Percentiles rank a stretch among this genome's conserved stretches.
Evolutionary conservation across 2,113 vertebrate genomes (phyloP).

Genomic region (Bubo blakistoni): DNA sequence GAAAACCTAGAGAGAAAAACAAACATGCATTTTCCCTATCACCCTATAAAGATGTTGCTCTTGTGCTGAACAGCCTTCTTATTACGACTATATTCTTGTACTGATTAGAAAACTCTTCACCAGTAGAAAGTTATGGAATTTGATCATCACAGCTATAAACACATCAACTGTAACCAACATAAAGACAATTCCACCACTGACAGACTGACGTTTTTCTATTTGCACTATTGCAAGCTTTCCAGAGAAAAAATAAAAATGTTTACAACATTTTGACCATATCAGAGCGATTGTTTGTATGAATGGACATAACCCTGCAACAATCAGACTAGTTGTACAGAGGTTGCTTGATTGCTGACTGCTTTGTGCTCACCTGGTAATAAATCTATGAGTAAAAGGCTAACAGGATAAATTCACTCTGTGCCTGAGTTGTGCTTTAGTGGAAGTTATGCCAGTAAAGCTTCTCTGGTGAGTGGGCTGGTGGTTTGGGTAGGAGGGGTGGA

Average conservation of each 20-base stretch:
- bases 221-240: not conserved
- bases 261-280: not conserved
- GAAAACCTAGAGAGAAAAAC: constrained; percentile 67
- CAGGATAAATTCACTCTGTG: not conserved
- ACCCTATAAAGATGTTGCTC: not conserved
- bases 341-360: not conserved
- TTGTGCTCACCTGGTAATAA: not conserved
- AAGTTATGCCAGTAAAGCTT: not conserved
- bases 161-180: not conserved
- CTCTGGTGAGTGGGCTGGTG: not conserved
- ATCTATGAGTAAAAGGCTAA: not conserved
- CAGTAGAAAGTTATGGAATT: not conserved
- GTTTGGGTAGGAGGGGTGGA: constrained; percentile 4
- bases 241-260: not conserved
- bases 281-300: not conserved
- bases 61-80: not conserved
- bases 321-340: not conserved
- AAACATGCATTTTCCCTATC: not conserved
- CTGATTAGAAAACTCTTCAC: not conserved
- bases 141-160: not conserved
- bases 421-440: not conserved
- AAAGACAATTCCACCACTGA: not conserved
- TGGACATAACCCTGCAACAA: not conserved
- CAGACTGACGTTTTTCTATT: not conserved
- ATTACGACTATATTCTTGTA: not conserved